Conservation (phyloP, 2,113 vertebrate species). For the Cynocephalus volans region DNA sequence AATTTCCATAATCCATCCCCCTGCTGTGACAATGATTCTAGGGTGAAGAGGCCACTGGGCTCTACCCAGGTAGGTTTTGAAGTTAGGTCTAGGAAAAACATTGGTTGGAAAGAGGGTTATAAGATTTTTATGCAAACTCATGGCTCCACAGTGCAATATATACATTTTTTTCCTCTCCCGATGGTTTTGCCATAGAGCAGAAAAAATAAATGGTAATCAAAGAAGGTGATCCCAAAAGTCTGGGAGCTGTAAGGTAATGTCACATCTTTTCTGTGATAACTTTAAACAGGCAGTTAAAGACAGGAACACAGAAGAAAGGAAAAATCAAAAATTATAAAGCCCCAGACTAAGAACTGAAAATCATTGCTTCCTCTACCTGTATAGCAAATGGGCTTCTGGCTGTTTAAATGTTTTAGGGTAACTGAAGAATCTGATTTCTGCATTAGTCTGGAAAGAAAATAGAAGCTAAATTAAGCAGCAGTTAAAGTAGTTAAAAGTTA, state of each 20-base stretch:
- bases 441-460: background rate
- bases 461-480: conserved; percentile 33
- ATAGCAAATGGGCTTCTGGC: background rate
- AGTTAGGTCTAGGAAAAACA: conserved; percentile 40
- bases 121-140: conserved; percentile 43
- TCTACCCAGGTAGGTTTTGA: background rate
- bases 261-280: conserved; percentile 34
- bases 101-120: background rate
- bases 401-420: conserved; percentile 55
- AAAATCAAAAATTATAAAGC: conserved; percentile 47
- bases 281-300: background rate
- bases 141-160: background rate
- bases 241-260: conserved; percentile 1
- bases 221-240: conserved; percentile 21
- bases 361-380: background rate
- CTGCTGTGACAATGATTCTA: background rate
- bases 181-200: conserved; percentile 49
- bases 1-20: background rate
- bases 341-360: background rate
- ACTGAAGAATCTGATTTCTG: conserved; percentile 13
- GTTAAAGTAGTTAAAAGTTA: conserved; percentile 11
- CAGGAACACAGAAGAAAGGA: background rate
- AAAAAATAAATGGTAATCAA: conserved; percentile 52
- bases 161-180: background rate
- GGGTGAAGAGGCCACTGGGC: background rate